phyloP scores from a whole-genome alignment of 2,113 vertebrate genomes.

The Chrysochloris asiatica region DNA sequence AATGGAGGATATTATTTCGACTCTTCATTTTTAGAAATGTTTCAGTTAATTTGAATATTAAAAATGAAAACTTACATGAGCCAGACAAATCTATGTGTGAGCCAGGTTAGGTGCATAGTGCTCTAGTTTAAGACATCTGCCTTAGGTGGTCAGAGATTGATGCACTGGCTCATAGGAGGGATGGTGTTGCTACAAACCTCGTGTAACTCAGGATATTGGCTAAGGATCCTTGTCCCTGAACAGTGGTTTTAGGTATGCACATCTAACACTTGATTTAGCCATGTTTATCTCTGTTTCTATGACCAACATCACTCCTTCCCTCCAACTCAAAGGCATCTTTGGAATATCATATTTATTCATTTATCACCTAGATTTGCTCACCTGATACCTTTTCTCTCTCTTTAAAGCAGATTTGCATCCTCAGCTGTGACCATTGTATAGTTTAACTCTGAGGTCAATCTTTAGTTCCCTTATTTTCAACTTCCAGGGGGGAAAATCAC shows the following conservation, averaged over 20 bases:
- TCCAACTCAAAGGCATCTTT: too few species aligned
- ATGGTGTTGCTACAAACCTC: neutral
- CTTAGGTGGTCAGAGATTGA: neutral
- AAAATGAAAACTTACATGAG: constrained; percentile 6
- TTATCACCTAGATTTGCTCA: neutral
- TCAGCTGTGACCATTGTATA: neutral
- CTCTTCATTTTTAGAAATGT: neutral
- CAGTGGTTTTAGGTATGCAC: neutral
- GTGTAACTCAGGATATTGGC: neutral
- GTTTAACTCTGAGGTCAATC: neutral
- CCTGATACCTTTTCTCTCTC: neutral
- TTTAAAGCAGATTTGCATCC: neutral
- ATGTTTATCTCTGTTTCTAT: neutral
- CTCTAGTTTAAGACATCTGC: neutral
- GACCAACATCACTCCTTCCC: neutral
- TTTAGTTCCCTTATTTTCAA: neutral
- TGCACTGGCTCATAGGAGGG: neutral
- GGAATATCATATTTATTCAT: neutral
- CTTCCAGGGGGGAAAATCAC: neutral
- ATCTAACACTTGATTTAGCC: neutral
- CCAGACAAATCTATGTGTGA: neutral
- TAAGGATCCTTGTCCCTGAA: neutral
- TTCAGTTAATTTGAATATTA: neutral
- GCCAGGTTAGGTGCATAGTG: neutral
- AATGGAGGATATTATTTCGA: neutral